Evolutionary conservation across 2,888 invertebrate species (phyloP), one percentile per base, ranked within the genome.

Genomic region (Temnothorax ravouxi): DNA sequence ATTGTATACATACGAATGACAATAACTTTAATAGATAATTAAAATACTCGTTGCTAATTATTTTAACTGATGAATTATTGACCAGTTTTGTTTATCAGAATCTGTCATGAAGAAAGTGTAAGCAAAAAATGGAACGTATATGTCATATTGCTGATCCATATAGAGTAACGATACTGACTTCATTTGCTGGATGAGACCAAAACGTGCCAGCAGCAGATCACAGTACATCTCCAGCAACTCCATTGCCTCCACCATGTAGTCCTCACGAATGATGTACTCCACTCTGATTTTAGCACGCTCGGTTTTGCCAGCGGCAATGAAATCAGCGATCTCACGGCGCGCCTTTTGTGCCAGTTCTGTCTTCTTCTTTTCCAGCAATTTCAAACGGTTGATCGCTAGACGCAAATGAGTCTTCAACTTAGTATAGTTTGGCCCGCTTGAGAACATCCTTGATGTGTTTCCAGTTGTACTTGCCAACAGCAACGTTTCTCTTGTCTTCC

Each of bases 141-240:
- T 18, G 47, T 8, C 9, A 47, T 15, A 4, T 47, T 13, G 15
- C 47, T 47, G 15, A 47, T 15, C 47, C 6, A 29, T 25, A 29
- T n/a, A 25, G 8, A 61, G 18, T 6, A 3, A 47, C 0, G 25
- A 21, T 29, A 93, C 95, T 94, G 97, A 98, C 96, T 99, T 99
- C 98, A 99, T 99, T 95, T 99, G 99, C 61, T 99, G 98, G 77
- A 99, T 97, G 13, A 99, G 96, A 0, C 99, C 99, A 95, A 99
- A 99, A 92, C 99, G 96, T 0, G 99, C 99, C 77, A 99, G 95
- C 64, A 99, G 95, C 75, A 99, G 96, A 95, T 99, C 99, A 95
- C 99, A 99, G 94, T 99, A 99, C 99, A 99, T 99, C 96, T 99
- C 99, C 0, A 99, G 97, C 84, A 99, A 96, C 96, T 99, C 99